Evolutionary conservation across 2,888 invertebrate species (phyloP), one percentile per base, ranked within the genome.

Genomic region (Odontomyia ornata): DNA sequence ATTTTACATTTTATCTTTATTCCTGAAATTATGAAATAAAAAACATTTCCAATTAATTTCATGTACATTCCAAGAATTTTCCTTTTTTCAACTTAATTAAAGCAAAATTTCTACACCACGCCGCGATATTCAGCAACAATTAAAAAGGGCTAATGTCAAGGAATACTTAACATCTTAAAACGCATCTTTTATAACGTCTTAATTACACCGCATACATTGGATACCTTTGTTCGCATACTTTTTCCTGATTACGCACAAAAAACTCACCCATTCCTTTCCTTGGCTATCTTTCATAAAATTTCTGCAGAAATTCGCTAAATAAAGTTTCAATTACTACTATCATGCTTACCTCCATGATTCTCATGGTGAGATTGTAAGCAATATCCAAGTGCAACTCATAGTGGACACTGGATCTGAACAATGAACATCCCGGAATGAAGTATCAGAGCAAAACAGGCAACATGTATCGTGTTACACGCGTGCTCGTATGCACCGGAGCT

Each of bases 381-480:
- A 69, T 69, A 69, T n/a, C 47, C 25, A n/a, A 46, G 47, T 25
- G 36, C 30, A 36, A 1, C 11, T 65, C 2, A 27, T 18, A 15
- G 7, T 27, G 57, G 15, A 72, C 60, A 52, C 52, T 71, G 28
- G 36, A 47, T 27, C n/a, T 27, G 56, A 72, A 72, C 71, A 73
- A 73, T 73, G 73, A 18, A 73, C 73, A 73, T 73, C 73, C 73
- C 57, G 73, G 57, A 73, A 57, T 57, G 47, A 25, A 25, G 60
- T 43, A 73, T 43, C 73, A 18, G 23, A 72, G 36, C 73, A 73
- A 73, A 73, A 73, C 73, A 73, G 23, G 69, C 73, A 60, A 60
- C 60, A 72, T 72, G 57, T 73, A 73, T 73, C 73, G 73, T 73
- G 73, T 73, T 73, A 73, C 73, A 73, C 73, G 73, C 73, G 73